Conservation (phyloP, 2,888 invertebrate genomes). For the Bimastos eiseni region DNA sequence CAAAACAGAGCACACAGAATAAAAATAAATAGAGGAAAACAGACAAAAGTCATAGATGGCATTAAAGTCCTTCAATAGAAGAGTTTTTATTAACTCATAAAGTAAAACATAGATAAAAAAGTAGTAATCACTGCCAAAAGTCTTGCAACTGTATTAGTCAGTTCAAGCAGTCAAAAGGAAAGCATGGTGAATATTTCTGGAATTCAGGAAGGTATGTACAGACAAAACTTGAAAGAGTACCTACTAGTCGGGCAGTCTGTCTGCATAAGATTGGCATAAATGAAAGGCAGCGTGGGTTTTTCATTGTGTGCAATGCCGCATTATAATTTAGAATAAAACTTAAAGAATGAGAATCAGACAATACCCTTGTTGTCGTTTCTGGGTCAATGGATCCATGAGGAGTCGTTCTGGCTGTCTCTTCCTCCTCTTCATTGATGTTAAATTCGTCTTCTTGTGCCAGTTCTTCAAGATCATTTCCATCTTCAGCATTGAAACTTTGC, state of each 20-base stretch:
- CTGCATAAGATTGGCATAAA: neutral
- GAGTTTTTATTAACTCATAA: neutral
- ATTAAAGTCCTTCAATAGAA: neutral
- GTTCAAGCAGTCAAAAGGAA: neutral
- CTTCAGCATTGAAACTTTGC: neutral
- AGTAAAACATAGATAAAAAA: neutral
- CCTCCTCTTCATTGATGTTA: neutral
- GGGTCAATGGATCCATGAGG: neutral
- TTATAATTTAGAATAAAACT: neutral
- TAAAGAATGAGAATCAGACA: neutral
- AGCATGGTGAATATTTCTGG: neutral
- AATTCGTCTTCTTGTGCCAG: slow-evolving; percentile 3
- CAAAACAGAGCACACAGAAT: no score
- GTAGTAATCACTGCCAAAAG: neutral
- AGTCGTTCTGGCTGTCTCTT: neutral
- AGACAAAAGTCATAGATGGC: neutral
- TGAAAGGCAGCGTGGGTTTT: neutral
- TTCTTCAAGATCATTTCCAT: slow-evolving; percentile 23
- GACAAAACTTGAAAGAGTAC: neutral
- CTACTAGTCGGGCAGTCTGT: neutral
- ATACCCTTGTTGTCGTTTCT: neutral
- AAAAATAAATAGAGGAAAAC: neutral
- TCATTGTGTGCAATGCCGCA: neutral
- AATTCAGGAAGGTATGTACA: neutral
- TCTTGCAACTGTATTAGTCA: neutral